These are phyloP conservation scores for Syngnathoides biaculeatus DNA, from an alignment of 2,113 vertebrate species.

Conservation along the genomic window DNA sequence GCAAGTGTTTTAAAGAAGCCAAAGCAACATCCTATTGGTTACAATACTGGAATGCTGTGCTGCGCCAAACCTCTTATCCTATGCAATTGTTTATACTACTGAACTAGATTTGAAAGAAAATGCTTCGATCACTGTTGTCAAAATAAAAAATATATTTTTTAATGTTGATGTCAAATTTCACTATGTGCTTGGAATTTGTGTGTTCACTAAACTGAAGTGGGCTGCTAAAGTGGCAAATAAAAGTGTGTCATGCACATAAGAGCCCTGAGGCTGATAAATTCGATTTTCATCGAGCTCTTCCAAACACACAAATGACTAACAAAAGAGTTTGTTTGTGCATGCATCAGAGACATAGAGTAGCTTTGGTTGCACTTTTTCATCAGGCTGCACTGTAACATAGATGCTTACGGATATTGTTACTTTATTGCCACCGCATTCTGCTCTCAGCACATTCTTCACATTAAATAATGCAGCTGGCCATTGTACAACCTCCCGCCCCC, in stretches of 20 bases:
- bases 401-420: constrained; percentile 44
- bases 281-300: constrained; percentile 29
- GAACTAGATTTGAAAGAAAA: too few relatives aligned
- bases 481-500: constrained; percentile 43
- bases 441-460: constrained; percentile 59
- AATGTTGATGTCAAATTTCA: neutral
- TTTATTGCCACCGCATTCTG: constrained; percentile 51
- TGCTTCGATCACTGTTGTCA: too few relatives aligned
- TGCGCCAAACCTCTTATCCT: too few relatives aligned
- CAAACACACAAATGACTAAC: constrained; percentile 3
- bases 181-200: neutral
- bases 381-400: constrained; percentile 39
- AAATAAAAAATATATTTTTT: too few relatives aligned
- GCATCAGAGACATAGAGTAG: neutral
- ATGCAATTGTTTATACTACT: too few relatives aligned
- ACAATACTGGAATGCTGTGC: too few relatives aligned
- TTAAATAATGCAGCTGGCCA: constrained; percentile 69
- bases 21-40: too few relatives aligned
- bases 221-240: too few relatives aligned
- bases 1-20: too few relatives aligned
- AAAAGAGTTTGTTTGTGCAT: neutral
- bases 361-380: constrained; percentile 8
- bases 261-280: constrained; percentile 26
- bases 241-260: constrained; percentile 12
- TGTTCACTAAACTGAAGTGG: constrained; percentile 3